Evolutionary conservation across 2,888 invertebrate species (phyloP), one percentile per base, ranked within the genome.

Genomic region (Tetragnatha montana): DNA sequence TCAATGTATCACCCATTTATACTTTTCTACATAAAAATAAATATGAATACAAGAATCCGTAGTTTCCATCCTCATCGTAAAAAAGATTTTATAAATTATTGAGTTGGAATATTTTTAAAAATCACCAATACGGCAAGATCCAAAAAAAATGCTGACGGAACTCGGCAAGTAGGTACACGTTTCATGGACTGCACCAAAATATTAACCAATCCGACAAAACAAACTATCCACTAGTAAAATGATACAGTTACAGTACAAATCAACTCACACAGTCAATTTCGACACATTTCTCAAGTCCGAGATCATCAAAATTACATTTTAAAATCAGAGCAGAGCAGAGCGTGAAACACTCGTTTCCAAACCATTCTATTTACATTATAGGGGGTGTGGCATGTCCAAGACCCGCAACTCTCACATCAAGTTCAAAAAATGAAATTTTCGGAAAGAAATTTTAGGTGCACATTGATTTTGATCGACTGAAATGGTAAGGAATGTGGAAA

Each of bases 371-470:
- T 87, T 87, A 87, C 84, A 80, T 80, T 84, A 79, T 49, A 70
- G 88, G 88, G 88, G 88, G 88, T 88, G 88, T 88, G 88, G 88
- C 88, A 88, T 76, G 22, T 73, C 79, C 68, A 60, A 73, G 22
- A 71, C 14, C 50, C 47, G 69, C 68, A 85, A 47, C 83, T 82
- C 78, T 82, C 83, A 79, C 83, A 73, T 88, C 81, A 79, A 8
- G 12, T 14, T 51, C 19, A 22, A 51, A 76, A 81, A 50, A 49
- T 74, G 35, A 35, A 35, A 81, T 71, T 49, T 19, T 49, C 51
- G 19, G 82, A 10, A n/a, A 17, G 82, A 82, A 22, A 17, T 4
- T 22, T n/a, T 14, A 6, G 19, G 50, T 14, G 22, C 6, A 10
- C 21, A 8, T 22, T 60, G 35, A 51, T 49, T 60, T 22, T 8